A percentile compares a stretch with the other conserved stretches of the same genome.
Evolutionary conservation across 2,113 vertebrate genomes (phyloP).

Genomic region (Propithecus coquereli): DNA sequence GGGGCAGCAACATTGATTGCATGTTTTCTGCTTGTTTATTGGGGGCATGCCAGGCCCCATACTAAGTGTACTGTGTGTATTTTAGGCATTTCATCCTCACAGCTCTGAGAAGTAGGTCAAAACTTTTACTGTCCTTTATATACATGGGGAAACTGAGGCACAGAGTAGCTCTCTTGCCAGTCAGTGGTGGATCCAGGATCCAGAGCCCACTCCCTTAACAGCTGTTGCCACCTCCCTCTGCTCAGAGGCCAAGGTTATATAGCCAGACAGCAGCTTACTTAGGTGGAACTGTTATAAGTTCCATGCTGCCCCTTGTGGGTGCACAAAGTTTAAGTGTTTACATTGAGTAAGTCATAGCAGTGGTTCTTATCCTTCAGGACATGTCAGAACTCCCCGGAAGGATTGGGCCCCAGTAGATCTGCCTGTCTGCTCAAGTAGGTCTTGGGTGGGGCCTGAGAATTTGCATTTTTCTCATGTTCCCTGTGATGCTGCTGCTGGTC

Average conservation of each 20-base stretch:
- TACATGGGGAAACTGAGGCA: not conserved
- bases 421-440: not conserved
- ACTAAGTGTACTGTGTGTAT: fast-evolving
- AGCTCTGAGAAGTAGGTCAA: not conserved
- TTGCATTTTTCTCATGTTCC: not conserved
- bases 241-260: not conserved
- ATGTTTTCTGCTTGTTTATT: not conserved
- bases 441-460: fast-evolving
- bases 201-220: fast-evolving
- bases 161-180: fast-evolving
- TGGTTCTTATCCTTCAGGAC: fast-evolving
- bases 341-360: not conserved
- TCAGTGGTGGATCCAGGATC: too few relatives aligned
- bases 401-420: too few relatives aligned
- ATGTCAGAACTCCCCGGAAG: fast-evolving
- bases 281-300: not conserved
- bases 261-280: not conserved
- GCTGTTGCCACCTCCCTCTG: fast-evolving
- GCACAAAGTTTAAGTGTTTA: fast-evolving
- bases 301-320: fast-evolving
- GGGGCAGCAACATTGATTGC: fast-evolving
- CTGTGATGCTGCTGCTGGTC: too few relatives aligned
- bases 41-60: too few relatives aligned
- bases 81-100: not conserved
- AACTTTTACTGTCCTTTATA: not conserved